A percentile compares a stretch with the other conserved stretches of the same genome.
phyloP scores from a whole-genome alignment of 2,888 invertebrate genomes.

The Heliconius charithonia region DNA sequence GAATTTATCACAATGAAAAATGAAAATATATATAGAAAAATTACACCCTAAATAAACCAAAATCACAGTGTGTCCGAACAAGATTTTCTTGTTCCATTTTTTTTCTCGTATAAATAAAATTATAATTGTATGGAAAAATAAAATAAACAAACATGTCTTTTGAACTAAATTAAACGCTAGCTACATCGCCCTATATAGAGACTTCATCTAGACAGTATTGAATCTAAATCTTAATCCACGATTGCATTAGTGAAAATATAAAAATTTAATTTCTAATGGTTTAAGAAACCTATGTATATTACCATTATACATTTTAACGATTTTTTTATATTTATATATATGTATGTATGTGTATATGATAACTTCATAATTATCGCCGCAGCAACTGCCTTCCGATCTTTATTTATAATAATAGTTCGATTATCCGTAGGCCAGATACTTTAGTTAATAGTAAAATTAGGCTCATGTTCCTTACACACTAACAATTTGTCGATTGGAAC shows the following conservation, averaged over 20 bases:
- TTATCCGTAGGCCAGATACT: slow-evolving; percentile 76
- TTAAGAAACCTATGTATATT: slow-evolving; percentile 78
- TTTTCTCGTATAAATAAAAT: slow-evolving; percentile 76
- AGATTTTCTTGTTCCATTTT: slow-evolving; percentile 76
- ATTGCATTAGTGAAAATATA: slow-evolving; percentile 82
- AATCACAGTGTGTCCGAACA: slow-evolving; percentile 81
- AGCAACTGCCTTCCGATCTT: slow-evolving; percentile 50
- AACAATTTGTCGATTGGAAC: slow-evolving; percentile 59
- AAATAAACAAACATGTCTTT: slow-evolving; percentile 74
- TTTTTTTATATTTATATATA: slow-evolving; percentile 73
- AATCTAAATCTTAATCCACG: slow-evolving; percentile 74
- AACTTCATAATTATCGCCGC: slow-evolving; percentile 56
- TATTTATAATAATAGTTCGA: slow-evolving; percentile 66
- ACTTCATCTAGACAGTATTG: slow-evolving; percentile 65
- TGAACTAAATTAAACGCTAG: slow-evolving; percentile 74
- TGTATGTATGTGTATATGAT: slow-evolving; percentile 47
- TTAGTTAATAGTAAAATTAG: slow-evolving; percentile 74
- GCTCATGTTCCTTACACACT: slow-evolving; percentile 68
- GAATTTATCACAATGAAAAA: slow-evolving; percentile 71
- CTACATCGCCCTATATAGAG: slow-evolving; percentile 69
- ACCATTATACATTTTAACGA: slow-evolving; percentile 79
- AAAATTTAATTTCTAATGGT: slow-evolving; percentile 79
- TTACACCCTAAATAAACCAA: slow-evolving; percentile 81
- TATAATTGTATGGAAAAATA: slow-evolving; percentile 67
- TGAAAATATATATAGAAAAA: slow-evolving; percentile 73